These are phyloP conservation scores for Philonicus albiceps DNA, from an alignment of 2,888 invertebrate species.

Conservation along the genomic window DNA sequence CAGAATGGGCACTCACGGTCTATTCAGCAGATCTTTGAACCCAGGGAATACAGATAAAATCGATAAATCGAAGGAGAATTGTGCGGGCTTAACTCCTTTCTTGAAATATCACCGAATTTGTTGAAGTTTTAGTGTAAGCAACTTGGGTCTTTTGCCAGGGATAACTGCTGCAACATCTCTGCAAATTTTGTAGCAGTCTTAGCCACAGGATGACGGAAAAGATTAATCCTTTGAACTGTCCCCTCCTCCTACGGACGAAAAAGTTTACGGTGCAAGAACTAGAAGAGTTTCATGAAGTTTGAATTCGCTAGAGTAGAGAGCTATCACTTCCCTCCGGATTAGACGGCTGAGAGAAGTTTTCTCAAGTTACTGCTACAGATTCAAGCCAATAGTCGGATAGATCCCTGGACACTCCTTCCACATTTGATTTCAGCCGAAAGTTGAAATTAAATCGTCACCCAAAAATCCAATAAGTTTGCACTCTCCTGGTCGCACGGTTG, in stretches of 20 bases:
- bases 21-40: background rate
- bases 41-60: background rate
- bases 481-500: background rate
- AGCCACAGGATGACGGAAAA: background rate
- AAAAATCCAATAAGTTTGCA: background rate
- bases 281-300: background rate
- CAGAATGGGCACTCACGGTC: background rate
- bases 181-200: background rate
- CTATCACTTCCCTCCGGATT: background rate
- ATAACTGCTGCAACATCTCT: background rate
- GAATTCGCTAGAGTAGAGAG: background rate
- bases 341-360: background rate
- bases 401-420: background rate
- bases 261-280: background rate
- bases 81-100: background rate
- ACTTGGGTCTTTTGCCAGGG: background rate
- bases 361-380: background rate
- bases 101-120: background rate
- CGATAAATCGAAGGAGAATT: background rate
- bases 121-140: background rate
- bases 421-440: background rate
- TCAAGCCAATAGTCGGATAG: background rate
- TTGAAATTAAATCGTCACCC: background rate
- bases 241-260: background rate
- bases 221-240: background rate